Evolutionary conservation across 2,888 invertebrate genomes (phyloP).

Genomic region (Phoenoteleia sp.): DNA sequence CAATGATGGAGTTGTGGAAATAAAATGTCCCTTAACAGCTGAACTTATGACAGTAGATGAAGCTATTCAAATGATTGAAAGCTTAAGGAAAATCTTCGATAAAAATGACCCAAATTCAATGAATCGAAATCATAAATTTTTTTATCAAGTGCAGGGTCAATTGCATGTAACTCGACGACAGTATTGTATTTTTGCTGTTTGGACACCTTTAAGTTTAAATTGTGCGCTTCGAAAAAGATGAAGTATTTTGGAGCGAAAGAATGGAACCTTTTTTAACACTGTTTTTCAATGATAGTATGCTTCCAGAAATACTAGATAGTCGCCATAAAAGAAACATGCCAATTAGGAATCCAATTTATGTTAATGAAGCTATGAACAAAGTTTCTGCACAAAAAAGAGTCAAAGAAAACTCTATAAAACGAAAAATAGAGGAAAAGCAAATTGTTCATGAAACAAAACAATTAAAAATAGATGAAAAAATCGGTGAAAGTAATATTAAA

Average conservation of each 20-base stretch:
- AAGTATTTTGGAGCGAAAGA: not conserved
- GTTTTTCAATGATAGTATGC: not conserved
- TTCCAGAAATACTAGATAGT: constrained; percentile 63
- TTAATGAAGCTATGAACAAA: not conserved
- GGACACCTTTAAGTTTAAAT: not conserved
- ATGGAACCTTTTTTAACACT: not conserved
- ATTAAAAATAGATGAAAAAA: too few species aligned
- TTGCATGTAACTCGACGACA: not conserved
- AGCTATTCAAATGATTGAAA: not conserved
- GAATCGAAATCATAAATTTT: not conserved
- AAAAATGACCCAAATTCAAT: not conserved
- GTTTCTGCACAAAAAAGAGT: not conserved
- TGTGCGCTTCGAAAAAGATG: not conserved
- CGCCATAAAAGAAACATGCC: constrained; percentile 19
- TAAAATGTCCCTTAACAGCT: too few species aligned
- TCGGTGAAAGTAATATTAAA: too few species aligned
- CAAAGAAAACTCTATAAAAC: too few species aligned
- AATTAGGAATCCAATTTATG: not conserved
- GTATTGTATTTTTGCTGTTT: not conserved
- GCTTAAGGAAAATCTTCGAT: not conserved
- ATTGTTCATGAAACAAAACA: not conserved
- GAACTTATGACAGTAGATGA: not conserved
- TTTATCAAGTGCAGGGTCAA: not conserved
- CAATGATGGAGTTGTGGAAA: not conserved
- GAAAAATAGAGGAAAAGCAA: not conserved